Evolutionary conservation across 2,113 vertebrate species (phyloP).

Genomic region (Barnardius zonarius): DNA sequence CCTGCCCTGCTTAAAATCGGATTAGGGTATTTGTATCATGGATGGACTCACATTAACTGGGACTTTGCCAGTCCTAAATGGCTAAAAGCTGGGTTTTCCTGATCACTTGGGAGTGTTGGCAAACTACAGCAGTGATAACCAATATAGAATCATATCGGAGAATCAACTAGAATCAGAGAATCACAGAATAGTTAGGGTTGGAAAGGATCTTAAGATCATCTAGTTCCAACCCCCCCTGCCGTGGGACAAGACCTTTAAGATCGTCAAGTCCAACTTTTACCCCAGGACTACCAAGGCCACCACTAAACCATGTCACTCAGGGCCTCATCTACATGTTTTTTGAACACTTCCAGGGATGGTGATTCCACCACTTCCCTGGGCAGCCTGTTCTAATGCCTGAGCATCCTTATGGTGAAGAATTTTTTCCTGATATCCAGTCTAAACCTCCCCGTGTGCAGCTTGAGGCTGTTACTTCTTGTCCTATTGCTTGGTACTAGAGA

Average conservation of each 20-base stretch:
- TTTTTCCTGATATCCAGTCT: background rate
- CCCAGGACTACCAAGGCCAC: background rate
- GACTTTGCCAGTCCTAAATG: background rate
- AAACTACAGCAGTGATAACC: background rate
- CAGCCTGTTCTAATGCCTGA: background rate
- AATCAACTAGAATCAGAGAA: background rate
- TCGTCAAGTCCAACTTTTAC: background rate
- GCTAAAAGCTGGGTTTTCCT: background rate
- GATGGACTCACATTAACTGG: background rate
- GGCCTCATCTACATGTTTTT: background rate
- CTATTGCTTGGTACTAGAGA: background rate
- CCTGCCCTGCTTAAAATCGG: background rate
- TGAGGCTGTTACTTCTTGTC: background rate
- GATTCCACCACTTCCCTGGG: background rate
- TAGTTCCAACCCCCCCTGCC: background rate
- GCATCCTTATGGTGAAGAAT: background rate
- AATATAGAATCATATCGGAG: background rate
- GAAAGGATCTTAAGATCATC: background rate
- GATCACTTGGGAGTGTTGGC: background rate
- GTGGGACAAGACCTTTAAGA: background rate
- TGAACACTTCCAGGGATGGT: background rate
- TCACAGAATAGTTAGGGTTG: background rate
- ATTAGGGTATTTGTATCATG: background rate
- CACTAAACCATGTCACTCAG: background rate
- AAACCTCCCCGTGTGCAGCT: background rate